phyloP scores from a whole-genome alignment of 2,888 invertebrate species.

The Therioaphis trifolii region DNA sequence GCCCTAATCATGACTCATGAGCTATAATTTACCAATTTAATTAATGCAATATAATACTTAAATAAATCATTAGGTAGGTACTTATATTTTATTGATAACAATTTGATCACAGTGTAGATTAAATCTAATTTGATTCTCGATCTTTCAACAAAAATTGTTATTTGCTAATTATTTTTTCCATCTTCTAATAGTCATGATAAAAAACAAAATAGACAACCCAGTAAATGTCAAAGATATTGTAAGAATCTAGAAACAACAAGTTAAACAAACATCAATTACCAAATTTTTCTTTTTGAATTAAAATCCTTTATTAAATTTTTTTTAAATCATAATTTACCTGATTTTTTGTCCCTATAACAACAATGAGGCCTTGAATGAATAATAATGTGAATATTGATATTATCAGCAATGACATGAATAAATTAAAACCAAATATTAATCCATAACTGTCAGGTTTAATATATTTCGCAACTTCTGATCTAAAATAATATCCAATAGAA shows the following conservation, averaged over 20 bases:
- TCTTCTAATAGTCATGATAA: background rate
- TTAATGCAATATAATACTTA: no score
- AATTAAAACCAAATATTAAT: constrained; percentile 90
- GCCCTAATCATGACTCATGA: no score
- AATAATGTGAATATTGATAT: constrained; percentile 60
- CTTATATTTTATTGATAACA: no score
- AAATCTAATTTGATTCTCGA: no score
- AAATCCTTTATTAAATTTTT: constrained; percentile 56
- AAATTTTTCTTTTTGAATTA: background rate
- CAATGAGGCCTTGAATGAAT: constrained; percentile 52
- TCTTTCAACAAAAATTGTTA: no score
- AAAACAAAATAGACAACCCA: background rate
- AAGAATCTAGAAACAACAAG: constrained; percentile 34
- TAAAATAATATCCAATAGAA: constrained; percentile 68
- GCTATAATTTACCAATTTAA: no score
- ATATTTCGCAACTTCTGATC: constrained; percentile 86
- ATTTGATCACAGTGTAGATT: no score
- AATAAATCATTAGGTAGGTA: no score
- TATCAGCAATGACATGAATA: constrained; percentile 72
- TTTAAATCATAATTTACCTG: constrained; percentile 55
- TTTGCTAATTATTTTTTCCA: no score
- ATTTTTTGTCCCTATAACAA: constrained; percentile 47
- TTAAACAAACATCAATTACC: background rate
- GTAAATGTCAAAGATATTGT: constrained; percentile 18
- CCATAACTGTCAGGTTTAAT: constrained; percentile 88